These are phyloP conservation scores for chimpanzee (Pan troglodytes) DNA, from an alignment of 2,113 vertebrate genomes.

Conservation along the genomic window NHGRI_mPanTro3-v2.1_pri NC_072421.2:98018001-98018500, in stretches of 20 bases:
- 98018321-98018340: slow-evolving; percentile 38
- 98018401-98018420: slow-evolving; percentile 52
- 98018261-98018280: neutral
- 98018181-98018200: neutral
- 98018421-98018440: slow-evolving; percentile 58
- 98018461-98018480: neutral
- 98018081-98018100: no score
- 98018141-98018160: no score
- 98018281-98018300: neutral
- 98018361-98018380: slow-evolving; percentile 59
- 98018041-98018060: no score
- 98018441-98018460: slow-evolving; percentile 37
- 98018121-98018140: no score
- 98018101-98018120: no score
- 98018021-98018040: no score
- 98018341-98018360: slow-evolving; percentile 57
- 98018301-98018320: slow-evolving; percentile 39
- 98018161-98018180: no score
- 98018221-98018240: slow-evolving; percentile 41
- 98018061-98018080: no score
- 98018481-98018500: slow-evolving; percentile 17
- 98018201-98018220: slow-evolving; percentile 23
- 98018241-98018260: neutral
- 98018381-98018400: slow-evolving; percentile 48
- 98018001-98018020: no score